Evolutionary conservation across 2,113 vertebrate genomes (phyloP).

Genomic region (Agelaius tricolor): DNA sequence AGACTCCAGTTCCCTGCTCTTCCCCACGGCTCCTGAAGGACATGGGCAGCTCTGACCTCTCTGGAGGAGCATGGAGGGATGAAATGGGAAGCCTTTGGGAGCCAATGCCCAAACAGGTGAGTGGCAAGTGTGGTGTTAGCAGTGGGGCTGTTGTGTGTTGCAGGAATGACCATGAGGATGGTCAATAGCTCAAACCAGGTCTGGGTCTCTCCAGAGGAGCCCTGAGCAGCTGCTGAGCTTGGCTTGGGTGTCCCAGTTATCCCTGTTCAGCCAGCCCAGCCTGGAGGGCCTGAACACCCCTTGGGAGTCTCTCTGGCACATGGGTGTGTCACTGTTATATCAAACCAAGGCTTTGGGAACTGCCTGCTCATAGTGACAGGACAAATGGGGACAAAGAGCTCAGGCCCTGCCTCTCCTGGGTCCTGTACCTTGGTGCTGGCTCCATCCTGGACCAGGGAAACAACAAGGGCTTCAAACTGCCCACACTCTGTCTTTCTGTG

Average conservation of each 20-base stretch:
- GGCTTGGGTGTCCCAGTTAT: background rate
- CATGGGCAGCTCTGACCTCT: background rate
- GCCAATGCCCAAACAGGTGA: background rate
- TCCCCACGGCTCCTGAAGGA: background rate
- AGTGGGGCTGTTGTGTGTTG: background rate
- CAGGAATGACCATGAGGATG: background rate
- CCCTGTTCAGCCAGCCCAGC: background rate
- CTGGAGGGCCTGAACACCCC: background rate
- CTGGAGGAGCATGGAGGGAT: background rate
- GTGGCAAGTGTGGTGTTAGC: background rate
- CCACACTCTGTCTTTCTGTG: accelerated
- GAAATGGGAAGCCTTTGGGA: background rate
- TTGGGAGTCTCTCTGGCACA: background rate
- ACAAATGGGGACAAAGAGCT: background rate
- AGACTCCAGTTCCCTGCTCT: background rate
- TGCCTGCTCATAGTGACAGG: background rate
- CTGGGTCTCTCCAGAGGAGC: background rate
- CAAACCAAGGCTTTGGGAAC: background rate
- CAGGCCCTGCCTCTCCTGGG: background rate
- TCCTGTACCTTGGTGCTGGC: background rate
- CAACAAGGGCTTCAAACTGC: background rate
- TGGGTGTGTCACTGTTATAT: background rate
- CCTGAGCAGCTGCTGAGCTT: background rate
- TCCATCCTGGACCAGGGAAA: background rate
- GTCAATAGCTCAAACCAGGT: background rate